These are phyloP conservation scores for Blera fallax DNA, from an alignment of 2,888 invertebrate species.

Conservation along the genomic window DNA sequence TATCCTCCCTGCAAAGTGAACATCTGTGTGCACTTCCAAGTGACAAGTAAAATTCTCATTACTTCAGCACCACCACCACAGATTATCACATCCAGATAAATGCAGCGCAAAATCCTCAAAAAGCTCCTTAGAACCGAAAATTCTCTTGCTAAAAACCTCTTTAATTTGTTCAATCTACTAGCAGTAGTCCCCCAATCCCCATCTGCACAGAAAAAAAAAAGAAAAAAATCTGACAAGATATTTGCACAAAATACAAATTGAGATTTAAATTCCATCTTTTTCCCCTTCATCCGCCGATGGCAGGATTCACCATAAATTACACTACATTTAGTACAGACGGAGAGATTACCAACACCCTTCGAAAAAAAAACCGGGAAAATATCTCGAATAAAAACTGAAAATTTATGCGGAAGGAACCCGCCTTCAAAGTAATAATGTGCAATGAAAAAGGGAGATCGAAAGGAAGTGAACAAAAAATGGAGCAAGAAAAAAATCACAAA, in stretches of 20 bases:
- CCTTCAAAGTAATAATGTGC: conserved; percentile 32
- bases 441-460: conserved; percentile 21
- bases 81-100: neutral
- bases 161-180: neutral
- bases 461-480: neutral
- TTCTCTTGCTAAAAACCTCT: neutral
- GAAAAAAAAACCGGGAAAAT: neutral
- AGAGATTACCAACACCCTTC: conserved; percentile 6
- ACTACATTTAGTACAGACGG: conserved; percentile 22
- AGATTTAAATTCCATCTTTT: conserved; percentile 26
- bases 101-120: neutral
- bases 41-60: neutral
- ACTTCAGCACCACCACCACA: neutral
- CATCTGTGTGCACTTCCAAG: neutral
- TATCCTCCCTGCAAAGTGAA: neutral
- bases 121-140: neutral
- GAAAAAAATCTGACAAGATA: neutral
- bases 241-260: conserved; percentile 21
- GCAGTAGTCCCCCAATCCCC: neutral
- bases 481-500: neutral
- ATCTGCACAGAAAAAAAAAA: neutral
- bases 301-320: conserved; percentile 29
- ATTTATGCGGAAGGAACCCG: conserved; percentile 27
- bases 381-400: conserved; percentile 1
- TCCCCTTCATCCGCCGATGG: neutral